Evolutionary conservation across 1,140 invertebrate genomes (phyloP).

Genomic region (Planococcus citri): DNA sequence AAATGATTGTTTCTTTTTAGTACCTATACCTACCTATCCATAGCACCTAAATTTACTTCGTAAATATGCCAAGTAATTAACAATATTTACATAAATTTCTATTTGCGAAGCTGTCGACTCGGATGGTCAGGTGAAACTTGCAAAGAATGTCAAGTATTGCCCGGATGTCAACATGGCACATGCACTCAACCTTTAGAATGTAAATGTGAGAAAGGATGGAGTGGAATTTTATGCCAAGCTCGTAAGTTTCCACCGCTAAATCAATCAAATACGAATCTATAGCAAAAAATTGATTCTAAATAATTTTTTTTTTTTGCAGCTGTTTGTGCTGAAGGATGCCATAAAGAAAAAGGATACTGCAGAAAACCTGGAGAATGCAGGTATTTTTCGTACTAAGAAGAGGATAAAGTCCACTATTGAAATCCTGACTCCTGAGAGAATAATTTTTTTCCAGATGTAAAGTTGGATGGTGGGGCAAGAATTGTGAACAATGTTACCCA

Average conservation of each 20-base stretch:
- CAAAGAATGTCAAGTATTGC: slow-evolving; percentile 60
- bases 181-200: slow-evolving; percentile 74
- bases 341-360: slow-evolving; percentile 71
- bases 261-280: not conserved
- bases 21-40: too few species aligned
- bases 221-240: slow-evolving; percentile 71
- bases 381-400: slow-evolving; percentile 28
- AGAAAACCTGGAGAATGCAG: slow-evolving; percentile 60
- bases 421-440: too few species aligned
- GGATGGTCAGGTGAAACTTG: slow-evolving; percentile 72
- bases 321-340: slow-evolving; percentile 67
- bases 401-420: not conserved
- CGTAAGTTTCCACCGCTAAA: too few species aligned
- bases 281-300: not conserved
- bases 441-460: slow-evolving; percentile 54
- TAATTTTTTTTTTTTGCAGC: slow-evolving; percentile 41
- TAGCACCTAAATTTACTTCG: too few species aligned
- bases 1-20: too few species aligned
- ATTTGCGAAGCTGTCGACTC: slow-evolving; percentile 48
- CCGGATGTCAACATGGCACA: slow-evolving; percentile 66
- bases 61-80: too few species aligned
- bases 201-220: slow-evolving; percentile 72
- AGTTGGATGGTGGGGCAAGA: slow-evolving; percentile 70
- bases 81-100: not conserved
- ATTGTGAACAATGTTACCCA: slow-evolving; percentile 66